Evolutionary conservation across 37 sponge, comb jelly and placozoan genomes (phyloP), one percentile per base, ranked within the genome.

Genomic region (Cladorhizidae sp.): DNA sequence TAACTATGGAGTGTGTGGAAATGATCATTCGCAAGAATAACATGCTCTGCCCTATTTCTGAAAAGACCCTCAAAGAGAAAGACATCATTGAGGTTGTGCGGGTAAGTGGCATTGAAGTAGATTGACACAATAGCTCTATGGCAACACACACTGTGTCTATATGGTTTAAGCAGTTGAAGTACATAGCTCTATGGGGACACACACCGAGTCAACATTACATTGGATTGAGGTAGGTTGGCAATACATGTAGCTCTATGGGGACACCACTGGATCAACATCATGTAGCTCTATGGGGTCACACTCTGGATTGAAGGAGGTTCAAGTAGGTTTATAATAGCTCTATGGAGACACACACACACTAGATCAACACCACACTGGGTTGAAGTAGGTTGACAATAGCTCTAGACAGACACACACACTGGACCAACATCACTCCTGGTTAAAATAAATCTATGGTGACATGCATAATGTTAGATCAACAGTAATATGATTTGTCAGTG

Each of bases 1-100:
- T 98, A 18, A 95, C 96, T 7, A 29, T 85, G 86, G 94, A 93
- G 57, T 95, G 98, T 80, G 88, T 93, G 72, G 94, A 98, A 25
- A 91, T 77, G 73, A 61, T 95, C 33, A 92, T 98, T 36, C 61
- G 76, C 23, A 75, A 77, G 49, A 80, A 38, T 51, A 83, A 85
- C 68, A 98, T 98, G 98, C 22, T 92, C 2, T 87, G 89, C 82
- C 98, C 98, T 40, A 76, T 95, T 40, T 78, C 92, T 32, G 93
- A 94, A 20, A 33, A 83, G 55, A 95, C 79, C 41, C 86, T 98
- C 52, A 93, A 93, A 54, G 94, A 95, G 43, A 81, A 64, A 36
- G 98, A 98, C 80, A 88, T 98, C 58, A 93, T 98, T 42, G 42
- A 64, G 1, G 50, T 96, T 7, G 64, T 80, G 17, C 83, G 97